A percentile compares a stretch with the other conserved stretches of the same genome.
Evolutionary conservation across 1,140 invertebrate genomes (phyloP).

Genomic region (Drosophila insularis): DNA sequence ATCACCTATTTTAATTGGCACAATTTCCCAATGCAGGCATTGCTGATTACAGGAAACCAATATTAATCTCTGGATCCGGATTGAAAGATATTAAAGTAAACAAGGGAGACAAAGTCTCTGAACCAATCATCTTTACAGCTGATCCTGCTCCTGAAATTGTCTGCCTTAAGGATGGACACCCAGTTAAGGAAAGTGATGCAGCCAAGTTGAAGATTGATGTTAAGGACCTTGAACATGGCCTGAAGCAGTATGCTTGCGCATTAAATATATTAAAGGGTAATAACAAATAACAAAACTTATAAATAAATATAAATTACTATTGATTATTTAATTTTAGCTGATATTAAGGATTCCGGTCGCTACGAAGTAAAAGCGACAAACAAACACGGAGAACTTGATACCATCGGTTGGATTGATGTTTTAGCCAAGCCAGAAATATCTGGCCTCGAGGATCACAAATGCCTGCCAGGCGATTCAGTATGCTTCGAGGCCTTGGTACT

Average conservation of each 20-base stretch:
- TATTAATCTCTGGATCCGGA: constrained; percentile 85
- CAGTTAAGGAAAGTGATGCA: constrained; percentile 80
- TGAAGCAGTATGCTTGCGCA: constrained; percentile 89
- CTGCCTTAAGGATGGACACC: constrained; percentile 84
- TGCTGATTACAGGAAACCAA: constrained; percentile 89
- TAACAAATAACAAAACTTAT: neutral
- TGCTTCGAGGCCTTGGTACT: constrained; percentile 88
- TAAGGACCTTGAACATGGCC: constrained; percentile 87
- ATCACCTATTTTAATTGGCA: neutral
- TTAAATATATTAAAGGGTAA: constrained; percentile 87
- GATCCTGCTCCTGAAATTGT: constrained; percentile 88
- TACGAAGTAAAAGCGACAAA: constrained; percentile 91
- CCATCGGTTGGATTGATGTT: constrained; percentile 88
- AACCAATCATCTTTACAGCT: constrained; percentile 90
- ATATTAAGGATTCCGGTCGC: constrained; percentile 89
- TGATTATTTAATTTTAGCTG: constrained; percentile 81
- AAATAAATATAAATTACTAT: no score
- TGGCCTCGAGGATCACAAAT: constrained; percentile 88
- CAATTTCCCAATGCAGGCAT: constrained; percentile 84
- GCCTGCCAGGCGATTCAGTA: constrained; percentile 88
- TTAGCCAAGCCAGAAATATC: constrained; percentile 89
- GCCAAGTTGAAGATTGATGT: constrained; percentile 83
- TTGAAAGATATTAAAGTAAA: constrained; percentile 84
- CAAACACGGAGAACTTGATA: constrained; percentile 88
- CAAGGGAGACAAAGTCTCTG: constrained; percentile 88